Evolutionary conservation across 2,797 vertebrate genomes (phyloP).

Genomic region (Poecile montanus): DNA sequence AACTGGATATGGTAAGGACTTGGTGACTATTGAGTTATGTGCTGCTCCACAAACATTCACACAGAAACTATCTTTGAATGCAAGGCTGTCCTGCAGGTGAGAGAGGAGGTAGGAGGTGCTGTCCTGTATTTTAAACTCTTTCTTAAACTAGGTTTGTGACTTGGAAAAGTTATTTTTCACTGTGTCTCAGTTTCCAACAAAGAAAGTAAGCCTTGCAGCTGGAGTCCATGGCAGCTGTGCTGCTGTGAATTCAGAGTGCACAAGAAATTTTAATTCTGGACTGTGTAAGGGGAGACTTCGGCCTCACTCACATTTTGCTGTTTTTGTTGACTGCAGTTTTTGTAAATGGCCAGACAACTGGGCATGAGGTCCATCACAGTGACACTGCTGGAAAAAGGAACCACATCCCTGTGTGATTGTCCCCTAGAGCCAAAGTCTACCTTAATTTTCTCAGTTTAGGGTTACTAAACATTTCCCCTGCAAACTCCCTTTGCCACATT

Average conservation of each 20-base stretch:
- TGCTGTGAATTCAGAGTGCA: not conserved
- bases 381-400: not conserved
- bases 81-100: not conserved
- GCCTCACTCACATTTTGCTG: not conserved
- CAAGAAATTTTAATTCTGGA: not conserved
- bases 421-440: not conserved
- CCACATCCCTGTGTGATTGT: not conserved
- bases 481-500: not conserved
- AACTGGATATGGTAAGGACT: not conserved
- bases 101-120: not conserved
- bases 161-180: not conserved
- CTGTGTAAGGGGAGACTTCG: not conserved
- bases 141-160: not conserved
- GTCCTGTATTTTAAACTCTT: not conserved
- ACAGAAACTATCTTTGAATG: not conserved
- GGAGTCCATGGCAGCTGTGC: not conserved
- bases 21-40: not conserved
- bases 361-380: not conserved
- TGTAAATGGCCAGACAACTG: not conserved
- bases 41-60: not conserved
- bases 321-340: not conserved
- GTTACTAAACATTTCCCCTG: fast-evolving
- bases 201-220: constrained; percentile 2
- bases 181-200: not conserved
- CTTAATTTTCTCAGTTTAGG: not conserved